Evolutionary conservation across 2,888 invertebrate genomes (phyloP).

Genomic region (Cantharis flavilabris): DNA sequence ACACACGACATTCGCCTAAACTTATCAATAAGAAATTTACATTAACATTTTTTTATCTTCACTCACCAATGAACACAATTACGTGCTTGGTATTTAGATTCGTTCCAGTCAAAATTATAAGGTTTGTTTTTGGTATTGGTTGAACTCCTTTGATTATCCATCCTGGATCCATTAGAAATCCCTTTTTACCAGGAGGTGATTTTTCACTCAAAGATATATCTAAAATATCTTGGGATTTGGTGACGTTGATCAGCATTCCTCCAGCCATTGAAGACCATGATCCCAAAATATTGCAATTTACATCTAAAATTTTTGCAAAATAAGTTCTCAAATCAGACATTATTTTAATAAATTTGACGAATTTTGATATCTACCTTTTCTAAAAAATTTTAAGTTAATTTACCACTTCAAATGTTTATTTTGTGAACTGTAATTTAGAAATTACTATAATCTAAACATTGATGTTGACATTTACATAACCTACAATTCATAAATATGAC

Average conservation of each 20-base stretch:
- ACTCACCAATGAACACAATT: constrained; percentile 46
- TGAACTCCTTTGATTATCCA: constrained; percentile 44
- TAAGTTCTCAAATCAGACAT: not conserved
- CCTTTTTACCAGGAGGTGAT: constrained; percentile 31
- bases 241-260: constrained; percentile 37
- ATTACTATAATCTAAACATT: too few species aligned
- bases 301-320: constrained; percentile 26
- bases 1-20: constrained; percentile 50
- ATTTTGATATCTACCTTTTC: too few species aligned
- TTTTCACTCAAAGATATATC: not conserved
- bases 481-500: too few species aligned
- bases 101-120: constrained; percentile 42
- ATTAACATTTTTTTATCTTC: not conserved
- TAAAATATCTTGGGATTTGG: not conserved
- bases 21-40: not conserved
- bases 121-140: constrained; percentile 43
- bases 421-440: too few species aligned
- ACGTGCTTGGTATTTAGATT: constrained; percentile 40
- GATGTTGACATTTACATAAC: too few species aligned
- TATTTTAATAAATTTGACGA: too few species aligned
- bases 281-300: constrained; percentile 42
- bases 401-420: too few species aligned
- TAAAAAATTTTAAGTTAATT: too few species aligned
- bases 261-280: constrained; percentile 45
- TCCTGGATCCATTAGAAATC: constrained; percentile 40